Evolutionary conservation across 2,113 vertebrate genomes (phyloP), one percentile per base, ranked within the genome.

Genomic region (Epinephelus cyanopodus): DNA sequence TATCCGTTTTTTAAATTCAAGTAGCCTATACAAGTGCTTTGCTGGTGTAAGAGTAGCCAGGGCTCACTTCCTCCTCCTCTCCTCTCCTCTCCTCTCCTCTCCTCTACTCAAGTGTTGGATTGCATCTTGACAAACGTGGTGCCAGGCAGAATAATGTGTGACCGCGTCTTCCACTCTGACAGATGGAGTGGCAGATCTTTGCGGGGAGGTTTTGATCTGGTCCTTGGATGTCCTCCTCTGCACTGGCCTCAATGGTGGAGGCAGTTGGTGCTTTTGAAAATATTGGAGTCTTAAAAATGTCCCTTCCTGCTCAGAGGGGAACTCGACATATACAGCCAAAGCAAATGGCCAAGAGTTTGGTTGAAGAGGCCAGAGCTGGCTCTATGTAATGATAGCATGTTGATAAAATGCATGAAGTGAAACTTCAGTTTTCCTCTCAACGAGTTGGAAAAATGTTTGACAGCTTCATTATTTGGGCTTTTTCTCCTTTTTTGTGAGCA

Each of bases 171-270:
- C 79, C 29, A 12, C 77, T 72, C 68, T 57, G 77, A 87, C 90
- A 87, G 84, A 74, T 79, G 87, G 83, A 89, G 68, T 60, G 66
- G 69, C 78, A 74, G 70, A 83, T 85, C 86, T 88, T 74, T 52
- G 50, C 66, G 15, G n/a, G 15, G 23, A 70, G 61, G 65, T 82
- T 82, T 79, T 86, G 77, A 90, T 88, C 66, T n/a, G 65, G 64
- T 72, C 68, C 75, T 85, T 66, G 72, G 77, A 81, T 48, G 42
- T 82, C 72, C 50, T 79, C 74, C 53, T 76, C 60, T 52, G 70
- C 48, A 12, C 47, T 23, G 70, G 73, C 47, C 75, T 56, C 1
- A 29, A 79, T 52, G 79, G 37, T 10, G 74, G 53, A 80, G 54
- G 53, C 75, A 77, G 62, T 73, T 71, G 82, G 66, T 60, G 74